Evolutionary conservation across 30 jellyfish, hydroid and myxozoan species (phyloP), one percentile per base, ranked within the genome.

Genomic region (Rhopilema esculentum): DNA sequence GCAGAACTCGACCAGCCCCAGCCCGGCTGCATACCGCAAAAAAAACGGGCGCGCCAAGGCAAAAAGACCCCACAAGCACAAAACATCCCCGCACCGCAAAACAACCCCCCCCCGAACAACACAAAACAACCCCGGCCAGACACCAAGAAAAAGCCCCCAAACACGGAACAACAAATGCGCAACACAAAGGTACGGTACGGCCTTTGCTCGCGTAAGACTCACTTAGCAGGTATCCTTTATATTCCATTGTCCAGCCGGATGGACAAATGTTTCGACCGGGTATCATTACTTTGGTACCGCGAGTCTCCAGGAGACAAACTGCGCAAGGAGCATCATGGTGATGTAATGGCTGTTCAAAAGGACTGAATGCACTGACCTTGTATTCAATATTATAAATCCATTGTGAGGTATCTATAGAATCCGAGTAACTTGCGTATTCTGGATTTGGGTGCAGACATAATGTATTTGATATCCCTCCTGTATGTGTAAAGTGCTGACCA

Each of bases 401-500:
- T 29, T 84, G 90, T 63, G 25, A 21, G 0, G 90, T 71, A 62
- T 96, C 97, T 24, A 22, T 71, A 18, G 70, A 28, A 30, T 51
- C 90, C 0, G 88, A 52, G 79, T 65, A 91, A 61, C 66, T 85
- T 19, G 66, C 88, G 50, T 53, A 85, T 18, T 32, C 84, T 32
- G 99, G 97, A n/a, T 40, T 22, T 4, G 77, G 33, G 28, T 97
- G 99, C 49, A 96, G 78, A 82, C 99, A 96, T n/a, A 96, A 81
- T 57, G 96, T 92, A 77, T 96, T 96, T 28, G 99, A 91, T 79
- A 97, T 97, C 7, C 99, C 99, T 24, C 99, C 99, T 15, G 88
- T 83, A 21, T 91, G 96, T 50, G 85, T 75, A 84, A 91, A 85
- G 50, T 9, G 49, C 65, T 97, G 96, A 1, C 96, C 93, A 2